Conservation (phyloP, 2,113 vertebrate genomes). For the Pipra filicauda region DNA sequence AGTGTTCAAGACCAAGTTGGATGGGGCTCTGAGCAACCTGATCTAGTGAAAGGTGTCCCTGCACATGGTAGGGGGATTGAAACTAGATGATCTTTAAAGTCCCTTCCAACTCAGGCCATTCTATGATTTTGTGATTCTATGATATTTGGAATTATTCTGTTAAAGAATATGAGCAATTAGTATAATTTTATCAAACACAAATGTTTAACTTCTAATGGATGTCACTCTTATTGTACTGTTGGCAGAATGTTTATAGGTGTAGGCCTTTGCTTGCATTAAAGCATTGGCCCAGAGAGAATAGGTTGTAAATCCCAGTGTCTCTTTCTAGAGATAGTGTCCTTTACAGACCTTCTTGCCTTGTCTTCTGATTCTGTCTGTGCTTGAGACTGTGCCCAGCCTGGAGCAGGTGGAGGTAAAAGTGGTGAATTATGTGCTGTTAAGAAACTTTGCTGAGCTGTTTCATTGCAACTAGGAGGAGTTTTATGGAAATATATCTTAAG, state of each 20-base stretch:
- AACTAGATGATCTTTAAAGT: neutral
- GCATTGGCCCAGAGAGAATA: neutral
- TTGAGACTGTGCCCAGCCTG: neutral
- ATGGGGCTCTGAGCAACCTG: neutral
- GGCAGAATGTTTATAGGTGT: neutral
- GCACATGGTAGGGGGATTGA: neutral
- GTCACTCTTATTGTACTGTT: neutral
- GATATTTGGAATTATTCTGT: neutral
- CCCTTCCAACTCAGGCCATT: neutral
- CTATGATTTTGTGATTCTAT: neutral
- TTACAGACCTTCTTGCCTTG: slow-evolving; percentile 13
- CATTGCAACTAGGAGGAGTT: neutral
- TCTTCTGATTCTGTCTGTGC: slow-evolving; percentile 3
- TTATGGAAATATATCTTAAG: neutral
- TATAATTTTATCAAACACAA: neutral
- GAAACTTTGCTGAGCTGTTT: neutral
- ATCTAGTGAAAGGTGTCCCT: neutral
- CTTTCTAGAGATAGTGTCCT: neutral
- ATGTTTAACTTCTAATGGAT: neutral
- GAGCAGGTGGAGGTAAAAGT: neutral
- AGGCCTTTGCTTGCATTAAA: slow-evolving; percentile 14
- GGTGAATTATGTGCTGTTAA: neutral
- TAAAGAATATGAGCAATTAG: neutral
- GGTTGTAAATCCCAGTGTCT: slow-evolving; percentile 7
- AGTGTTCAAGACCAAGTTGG: neutral